A percentile compares a stretch with the other conserved stretches of the same genome.
Evolutionary conservation across 2,113 vertebrate genomes (phyloP).

Genomic region (Macquaria ambigua): DNA sequence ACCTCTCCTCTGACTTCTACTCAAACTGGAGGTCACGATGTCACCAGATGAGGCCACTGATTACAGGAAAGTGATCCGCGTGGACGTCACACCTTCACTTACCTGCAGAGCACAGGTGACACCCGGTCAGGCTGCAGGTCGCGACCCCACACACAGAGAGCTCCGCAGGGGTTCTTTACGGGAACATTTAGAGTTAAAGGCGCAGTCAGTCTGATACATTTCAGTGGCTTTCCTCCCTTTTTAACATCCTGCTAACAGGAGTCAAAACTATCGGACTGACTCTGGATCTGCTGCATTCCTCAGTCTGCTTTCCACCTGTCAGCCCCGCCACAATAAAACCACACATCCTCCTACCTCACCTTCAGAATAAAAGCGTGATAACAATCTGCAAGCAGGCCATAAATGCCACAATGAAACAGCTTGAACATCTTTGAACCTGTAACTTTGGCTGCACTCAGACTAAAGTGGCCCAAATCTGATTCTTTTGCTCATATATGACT

Average conservation of each 20-base stretch:
- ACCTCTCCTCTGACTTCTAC: background rate
- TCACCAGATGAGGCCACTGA: background rate
- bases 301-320: slow-evolving; percentile 24
- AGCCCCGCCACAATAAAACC: slow-evolving; percentile 35
- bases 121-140: background rate
- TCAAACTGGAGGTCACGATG: background rate
- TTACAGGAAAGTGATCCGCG: background rate
- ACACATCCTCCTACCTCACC: background rate
- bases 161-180: background rate
- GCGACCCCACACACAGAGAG: background rate
- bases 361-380: slow-evolving; percentile 52
- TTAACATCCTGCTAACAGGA: too few species aligned
- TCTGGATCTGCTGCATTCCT: slow-evolving; percentile 67
- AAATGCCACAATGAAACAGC: background rate
- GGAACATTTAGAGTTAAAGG: background rate
- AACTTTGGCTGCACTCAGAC: too few species aligned
- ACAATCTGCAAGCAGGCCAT: background rate
- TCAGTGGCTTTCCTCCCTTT: too few species aligned
- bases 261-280: background rate
- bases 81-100: background rate
- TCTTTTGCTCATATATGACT: too few species aligned
- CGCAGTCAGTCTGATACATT: background rate
- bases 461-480: too few species aligned
- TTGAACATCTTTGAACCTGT: background rate
- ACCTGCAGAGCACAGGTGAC: slow-evolving; percentile 20